phyloP scores from a whole-genome alignment of 35 echinoderm and acorn worm species.

The Nesometra sesokonis region DNA sequence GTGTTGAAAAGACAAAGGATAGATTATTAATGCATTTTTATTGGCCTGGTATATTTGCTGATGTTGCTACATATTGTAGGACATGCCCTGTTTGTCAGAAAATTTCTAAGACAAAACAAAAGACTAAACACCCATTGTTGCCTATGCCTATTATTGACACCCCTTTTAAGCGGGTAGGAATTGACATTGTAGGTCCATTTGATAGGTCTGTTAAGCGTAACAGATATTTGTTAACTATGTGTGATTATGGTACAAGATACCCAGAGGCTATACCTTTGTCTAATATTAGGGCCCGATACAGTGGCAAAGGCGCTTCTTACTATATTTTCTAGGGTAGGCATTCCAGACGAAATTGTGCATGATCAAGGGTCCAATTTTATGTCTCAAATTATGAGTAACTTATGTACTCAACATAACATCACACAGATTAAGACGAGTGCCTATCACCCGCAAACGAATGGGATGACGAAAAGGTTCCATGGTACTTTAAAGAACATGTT shows the following conservation, averaged over 20 bases:
- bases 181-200: neutral
- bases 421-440: conserved; percentile 13
- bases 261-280: conserved; percentile 22
- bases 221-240: neutral
- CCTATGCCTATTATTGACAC: neutral
- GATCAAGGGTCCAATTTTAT: conserved; percentile 47
- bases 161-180: neutral
- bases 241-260: conserved; percentile 24
- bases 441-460: conserved; percentile 28
- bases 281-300: neutral
- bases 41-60: neutral
- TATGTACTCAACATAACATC: conserved; percentile 12
- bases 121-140: neutral
- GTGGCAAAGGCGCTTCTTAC: conserved; percentile 12
- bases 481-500: conserved; percentile 22
- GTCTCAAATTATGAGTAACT: conserved; percentile 15
- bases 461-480: conserved; percentile 18
- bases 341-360: conserved; percentile 24
- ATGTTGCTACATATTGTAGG: neutral
- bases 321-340: conserved; percentile 8
- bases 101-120: too few relatives aligned
- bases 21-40: neutral
- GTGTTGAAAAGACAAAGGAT: neutral
- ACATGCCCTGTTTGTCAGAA: neutral
- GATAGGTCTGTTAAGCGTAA: neutral